Conservation (phyloP, 2,797 vertebrate genomes). For the Sarcophilus harrisii region DNA sequence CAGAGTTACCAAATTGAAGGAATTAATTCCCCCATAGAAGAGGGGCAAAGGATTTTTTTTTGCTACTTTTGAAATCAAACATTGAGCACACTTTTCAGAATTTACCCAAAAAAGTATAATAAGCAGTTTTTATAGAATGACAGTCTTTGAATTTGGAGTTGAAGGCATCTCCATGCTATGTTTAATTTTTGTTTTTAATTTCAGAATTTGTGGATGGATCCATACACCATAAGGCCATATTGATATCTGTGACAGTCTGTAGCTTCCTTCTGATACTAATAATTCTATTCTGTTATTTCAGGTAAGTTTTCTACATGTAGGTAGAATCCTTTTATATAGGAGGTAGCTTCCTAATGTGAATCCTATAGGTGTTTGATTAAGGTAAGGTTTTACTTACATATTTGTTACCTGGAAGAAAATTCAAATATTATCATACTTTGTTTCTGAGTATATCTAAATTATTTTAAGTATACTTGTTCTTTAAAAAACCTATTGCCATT, state of each 20-base stretch:
- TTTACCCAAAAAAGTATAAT: constrained; percentile 11
- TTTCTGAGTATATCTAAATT: background rate
- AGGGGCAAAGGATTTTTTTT: background rate
- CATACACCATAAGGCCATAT: constrained; percentile 91
- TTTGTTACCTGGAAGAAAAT: background rate
- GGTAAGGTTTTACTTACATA: background rate
- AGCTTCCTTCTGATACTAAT: constrained; percentile 90
- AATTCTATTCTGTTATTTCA: constrained; percentile 93
- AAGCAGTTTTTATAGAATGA: constrained; percentile 3
- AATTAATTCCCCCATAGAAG: background rate
- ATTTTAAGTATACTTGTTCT: background rate
- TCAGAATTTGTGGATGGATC: constrained; percentile 92
- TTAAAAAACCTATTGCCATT: constrained; percentile 22
- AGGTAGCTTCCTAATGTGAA: background rate
- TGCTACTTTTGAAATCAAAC: background rate
- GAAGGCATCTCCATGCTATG: background rate
- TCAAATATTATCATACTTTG: background rate
- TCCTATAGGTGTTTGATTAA: background rate
- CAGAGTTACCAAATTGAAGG: background rate
- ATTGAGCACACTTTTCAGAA: background rate
- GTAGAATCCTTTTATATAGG: background rate
- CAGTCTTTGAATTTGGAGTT: constrained; percentile 28
- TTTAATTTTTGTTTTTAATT: constrained; percentile 65
- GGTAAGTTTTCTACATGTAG: constrained; percentile 84
- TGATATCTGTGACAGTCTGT: constrained; percentile 92